phyloP scores from a whole-genome alignment of 2,113 vertebrate species.

The Eolophus roseicapilla region DNA sequence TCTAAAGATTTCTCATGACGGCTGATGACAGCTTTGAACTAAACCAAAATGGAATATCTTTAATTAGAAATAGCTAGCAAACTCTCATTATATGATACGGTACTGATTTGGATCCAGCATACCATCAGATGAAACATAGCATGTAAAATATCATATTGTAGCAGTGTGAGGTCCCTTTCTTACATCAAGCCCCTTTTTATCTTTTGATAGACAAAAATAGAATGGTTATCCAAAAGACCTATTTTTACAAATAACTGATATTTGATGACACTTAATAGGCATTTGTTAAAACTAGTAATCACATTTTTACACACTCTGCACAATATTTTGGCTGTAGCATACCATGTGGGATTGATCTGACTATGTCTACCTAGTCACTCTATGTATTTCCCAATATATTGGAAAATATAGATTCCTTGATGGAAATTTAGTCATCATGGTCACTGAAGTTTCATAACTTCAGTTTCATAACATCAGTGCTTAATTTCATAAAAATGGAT shows the following conservation, averaged over 20 bases:
- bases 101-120: background rate
- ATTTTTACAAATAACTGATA: background rate
- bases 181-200: background rate
- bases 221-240: background rate
- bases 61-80: background rate
- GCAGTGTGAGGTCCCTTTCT: background rate
- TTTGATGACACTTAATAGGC: background rate
- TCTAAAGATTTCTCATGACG: background rate
- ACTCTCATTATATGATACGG: background rate
- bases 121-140: background rate
- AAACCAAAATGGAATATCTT: background rate
- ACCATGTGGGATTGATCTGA: background rate
- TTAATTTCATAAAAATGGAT: background rate
- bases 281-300: background rate
- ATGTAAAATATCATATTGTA: background rate
- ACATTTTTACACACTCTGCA: background rate
- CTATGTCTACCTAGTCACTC: background rate
- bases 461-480: background rate
- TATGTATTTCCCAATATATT: background rate
- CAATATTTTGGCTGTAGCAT: background rate
- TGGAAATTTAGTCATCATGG: background rate
- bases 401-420: background rate
- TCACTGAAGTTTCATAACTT: background rate
- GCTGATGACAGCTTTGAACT: background rate
- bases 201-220: background rate